phyloP scores from a whole-genome alignment of 1,140 invertebrate species.

The Drosophila cardini region DNA sequence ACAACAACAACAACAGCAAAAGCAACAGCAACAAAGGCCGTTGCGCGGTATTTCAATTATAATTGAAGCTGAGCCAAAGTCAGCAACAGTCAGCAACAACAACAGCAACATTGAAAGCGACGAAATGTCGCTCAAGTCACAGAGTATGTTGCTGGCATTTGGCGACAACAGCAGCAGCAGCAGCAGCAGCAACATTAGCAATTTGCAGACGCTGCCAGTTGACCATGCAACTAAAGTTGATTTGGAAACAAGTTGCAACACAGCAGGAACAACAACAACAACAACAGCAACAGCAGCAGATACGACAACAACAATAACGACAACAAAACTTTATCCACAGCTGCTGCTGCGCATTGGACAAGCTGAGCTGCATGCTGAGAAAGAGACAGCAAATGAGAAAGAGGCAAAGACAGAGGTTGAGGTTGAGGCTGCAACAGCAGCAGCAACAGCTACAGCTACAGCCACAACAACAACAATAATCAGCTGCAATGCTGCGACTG shows the following conservation, averaged over 20 bases:
- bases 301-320: constrained; percentile 37
- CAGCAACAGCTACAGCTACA: constrained; percentile 7
- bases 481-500: constrained; percentile 70
- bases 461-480: constrained; percentile 58
- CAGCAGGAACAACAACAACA: constrained; percentile 44
- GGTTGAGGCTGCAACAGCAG: constrained; percentile 22
- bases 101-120: constrained; percentile 39
- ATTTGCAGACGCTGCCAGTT: constrained; percentile 41
- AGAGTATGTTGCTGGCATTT: constrained; percentile 77
- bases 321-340: constrained; percentile 68
- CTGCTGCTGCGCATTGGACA: constrained; percentile 67
- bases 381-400: constrained; percentile 18
- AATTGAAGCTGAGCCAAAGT: constrained; percentile 60
- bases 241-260: constrained; percentile 75
- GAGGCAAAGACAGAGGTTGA: not conserved
- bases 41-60: constrained; percentile 78
- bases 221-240: constrained; percentile 62
- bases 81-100: constrained; percentile 30
- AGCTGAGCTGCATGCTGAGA: constrained; percentile 3
- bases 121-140: constrained; percentile 77
- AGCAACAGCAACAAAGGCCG: constrained; percentile 57
- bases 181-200: constrained; percentile 42
- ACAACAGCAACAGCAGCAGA: constrained; percentile 29
- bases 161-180: constrained; percentile 69
- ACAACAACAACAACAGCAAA: constrained; percentile 47